phyloP scores from a whole-genome alignment of 1,140 invertebrate genomes.

The Solen grandis region DNA sequence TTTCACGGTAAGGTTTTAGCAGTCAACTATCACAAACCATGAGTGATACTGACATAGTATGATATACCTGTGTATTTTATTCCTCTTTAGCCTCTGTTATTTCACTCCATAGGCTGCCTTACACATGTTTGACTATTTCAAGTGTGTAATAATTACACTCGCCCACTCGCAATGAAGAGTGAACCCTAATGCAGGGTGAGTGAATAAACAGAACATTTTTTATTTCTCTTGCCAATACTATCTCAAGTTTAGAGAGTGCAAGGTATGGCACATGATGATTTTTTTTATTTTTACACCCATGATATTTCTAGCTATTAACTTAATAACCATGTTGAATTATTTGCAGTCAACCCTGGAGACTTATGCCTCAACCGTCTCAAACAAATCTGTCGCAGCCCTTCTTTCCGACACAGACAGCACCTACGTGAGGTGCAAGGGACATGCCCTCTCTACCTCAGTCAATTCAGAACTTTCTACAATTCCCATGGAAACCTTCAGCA shows the following conservation, averaged over 20 bases:
- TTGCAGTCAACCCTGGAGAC: slow-evolving; percentile 21
- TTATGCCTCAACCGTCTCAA: slow-evolving; percentile 8
- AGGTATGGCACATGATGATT: neutral
- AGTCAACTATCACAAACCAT: too few relatives aligned
- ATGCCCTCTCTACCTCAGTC: slow-evolving; percentile 15
- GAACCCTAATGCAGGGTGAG: neutral
- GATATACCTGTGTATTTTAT: slow-evolving; percentile 30
- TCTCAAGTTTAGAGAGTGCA: neutral
- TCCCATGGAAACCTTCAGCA: slow-evolving; percentile 22
- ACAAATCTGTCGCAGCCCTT: neutral
- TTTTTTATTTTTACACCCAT: too few relatives aligned
- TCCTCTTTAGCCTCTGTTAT: neutral
- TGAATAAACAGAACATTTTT: neutral
- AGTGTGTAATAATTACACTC: neutral
- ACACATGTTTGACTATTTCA: neutral
- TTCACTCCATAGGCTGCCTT: neutral
- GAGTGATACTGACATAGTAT: too few relatives aligned
- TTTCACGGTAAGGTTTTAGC: too few relatives aligned
- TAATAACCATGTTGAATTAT: neutral
- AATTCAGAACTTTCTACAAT: slow-evolving; percentile 23
- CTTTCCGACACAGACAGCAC: slow-evolving; percentile 27
- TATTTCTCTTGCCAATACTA: neutral
- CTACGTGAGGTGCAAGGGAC: slow-evolving; percentile 36
- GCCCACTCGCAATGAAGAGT: neutral
- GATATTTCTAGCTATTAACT: too few relatives aligned